Base-by-base conservation (phyloP, 2,797 vertebrate species). In the Anguilla obscura region DNA sequence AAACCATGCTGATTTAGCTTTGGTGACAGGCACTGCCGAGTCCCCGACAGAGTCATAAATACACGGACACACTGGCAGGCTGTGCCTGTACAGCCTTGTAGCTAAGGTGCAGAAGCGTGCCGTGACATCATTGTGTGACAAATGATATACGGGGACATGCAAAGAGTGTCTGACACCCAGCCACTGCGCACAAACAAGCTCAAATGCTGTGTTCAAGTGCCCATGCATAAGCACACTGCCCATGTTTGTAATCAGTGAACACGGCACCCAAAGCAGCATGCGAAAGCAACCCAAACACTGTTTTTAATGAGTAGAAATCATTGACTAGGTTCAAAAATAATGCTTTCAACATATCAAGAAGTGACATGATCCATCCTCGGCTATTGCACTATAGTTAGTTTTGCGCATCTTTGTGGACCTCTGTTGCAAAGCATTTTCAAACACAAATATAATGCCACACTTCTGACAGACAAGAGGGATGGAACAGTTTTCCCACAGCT, bases 41-140 rank as follows among this genome's bases (percentile, higher is more conserved):
- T 80, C 76, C 79, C 94, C 94, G 94, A 91, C 93, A 93, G 94
- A 89, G 90, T 92, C 91, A 91, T 95, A 95, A 95, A 96, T 94
- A 95, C 92, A 93, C 92, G 45, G 94, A 60, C 84, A 66, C n/a
- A 58, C 83, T 16, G 21, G 40, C 79, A n/a, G 79, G 24, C 79
- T 16, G 14, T 10, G 40, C 45, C 45, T 82, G 3, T 24, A 9
- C 45, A 48, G 79, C 79, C 45, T 50, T 82, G 79, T 82, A 82
- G 40, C 40, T 82, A 82, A 48, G 79, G 45, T 10, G 21, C 45
- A 48, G 16, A n/a, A 82, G 79, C 79, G 24, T n/a, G 79, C 21
- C 79, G 24, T 82, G 79, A 82, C 79, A 82, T 82, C 79, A 50
- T 82, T 82, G 48, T 48, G 79, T n/a, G 16, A 21, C 45, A 10